A percentile compares a stretch with the other conserved stretches of the same genome.
Conservation (phyloP, 1,140 invertebrate genomes). For the Drosophila nigromelanica region DNA sequence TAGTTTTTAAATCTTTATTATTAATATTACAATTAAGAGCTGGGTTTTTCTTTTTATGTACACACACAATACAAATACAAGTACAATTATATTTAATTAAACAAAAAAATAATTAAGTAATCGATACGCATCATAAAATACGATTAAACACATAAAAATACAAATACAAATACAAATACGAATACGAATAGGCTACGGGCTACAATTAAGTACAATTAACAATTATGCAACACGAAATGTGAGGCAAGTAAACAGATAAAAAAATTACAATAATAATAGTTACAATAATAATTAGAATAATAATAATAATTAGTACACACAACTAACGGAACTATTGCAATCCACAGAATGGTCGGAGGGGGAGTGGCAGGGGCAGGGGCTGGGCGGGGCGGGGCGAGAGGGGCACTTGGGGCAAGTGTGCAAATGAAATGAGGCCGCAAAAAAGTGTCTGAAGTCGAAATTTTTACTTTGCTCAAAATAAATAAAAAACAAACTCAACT, state of each 20-base stretch:
- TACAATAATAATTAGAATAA: constrained; percentile 36
- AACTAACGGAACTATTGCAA: constrained; percentile 49
- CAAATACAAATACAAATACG: constrained; percentile 37
- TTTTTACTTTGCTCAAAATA: constrained; percentile 29
- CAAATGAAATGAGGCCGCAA: constrained; percentile 3
- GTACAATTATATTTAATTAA: constrained; percentile 64
- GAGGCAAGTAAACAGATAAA: constrained; percentile 35
- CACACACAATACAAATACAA: constrained; percentile 59
- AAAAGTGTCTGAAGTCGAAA: background rate
- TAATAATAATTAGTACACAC: constrained; percentile 48
- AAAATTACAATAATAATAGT: constrained; percentile 38
- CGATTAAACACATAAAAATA: constrained; percentile 33
- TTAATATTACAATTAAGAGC: constrained; percentile 74
- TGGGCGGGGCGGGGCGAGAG: background rate
- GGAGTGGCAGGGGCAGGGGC: background rate
- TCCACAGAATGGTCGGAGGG: background rate
- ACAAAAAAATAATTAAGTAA: constrained; percentile 67
- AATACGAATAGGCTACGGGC: constrained; percentile 51
- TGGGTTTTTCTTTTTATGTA: constrained; percentile 62
- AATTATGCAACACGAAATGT: constrained; percentile 24
- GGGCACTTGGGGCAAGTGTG: constrained; percentile 1
- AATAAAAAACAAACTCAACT: constrained; percentile 28
- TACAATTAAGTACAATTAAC: constrained; percentile 42
- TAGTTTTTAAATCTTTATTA: constrained; percentile 56
- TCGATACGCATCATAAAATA: constrained; percentile 44